Percentiles rank a stretch among this genome's conserved stretches.
phyloP scores from a whole-genome alignment of 1,140 invertebrate species.

The Campoletis sonorensis region DNA sequence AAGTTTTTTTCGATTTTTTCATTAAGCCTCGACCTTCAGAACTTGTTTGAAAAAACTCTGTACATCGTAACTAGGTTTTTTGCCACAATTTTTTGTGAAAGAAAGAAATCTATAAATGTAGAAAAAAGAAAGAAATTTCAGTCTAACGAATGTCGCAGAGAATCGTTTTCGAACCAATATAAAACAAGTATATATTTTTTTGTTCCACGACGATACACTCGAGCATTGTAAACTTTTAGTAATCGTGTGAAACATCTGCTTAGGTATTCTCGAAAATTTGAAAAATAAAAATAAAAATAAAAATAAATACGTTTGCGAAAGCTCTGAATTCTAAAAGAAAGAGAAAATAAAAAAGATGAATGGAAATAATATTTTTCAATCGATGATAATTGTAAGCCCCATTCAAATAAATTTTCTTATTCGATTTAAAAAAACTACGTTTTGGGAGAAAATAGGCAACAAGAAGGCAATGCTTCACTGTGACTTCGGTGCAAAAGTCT shows the following conservation, averaged over 20 bases:
- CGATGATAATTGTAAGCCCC: slow-evolving; percentile 32
- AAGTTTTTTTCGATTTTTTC: no score
- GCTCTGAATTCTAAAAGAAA: background rate
- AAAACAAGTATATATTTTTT: slow-evolving; percentile 12
- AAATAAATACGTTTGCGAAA: background rate
- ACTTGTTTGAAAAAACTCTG: no score
- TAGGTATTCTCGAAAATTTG: background rate
- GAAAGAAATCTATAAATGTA: no score
- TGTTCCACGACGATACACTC: slow-evolving; percentile 29
- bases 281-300: no score
- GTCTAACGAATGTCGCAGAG: no score
- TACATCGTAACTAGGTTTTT: no score
- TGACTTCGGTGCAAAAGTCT: background rate
- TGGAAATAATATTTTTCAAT: slow-evolving; percentile 42
- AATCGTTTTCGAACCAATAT: no score
- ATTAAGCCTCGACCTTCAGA: no score
- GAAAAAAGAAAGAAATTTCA: no score
- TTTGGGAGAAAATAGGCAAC: background rate
- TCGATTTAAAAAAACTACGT: slow-evolving; percentile 6
- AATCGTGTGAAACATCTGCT: slow-evolving; percentile 26
- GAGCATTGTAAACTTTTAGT: slow-evolving; percentile 41
- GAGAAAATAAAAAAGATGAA: background rate
- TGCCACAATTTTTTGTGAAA: no score
- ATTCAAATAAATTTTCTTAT: slow-evolving; percentile 6
- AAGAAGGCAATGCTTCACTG: background rate